Percentiles rank a stretch among this genome's conserved stretches.
phyloP scores from a whole-genome alignment of 2,888 invertebrate species.

The Deilephila porcellus region DNA sequence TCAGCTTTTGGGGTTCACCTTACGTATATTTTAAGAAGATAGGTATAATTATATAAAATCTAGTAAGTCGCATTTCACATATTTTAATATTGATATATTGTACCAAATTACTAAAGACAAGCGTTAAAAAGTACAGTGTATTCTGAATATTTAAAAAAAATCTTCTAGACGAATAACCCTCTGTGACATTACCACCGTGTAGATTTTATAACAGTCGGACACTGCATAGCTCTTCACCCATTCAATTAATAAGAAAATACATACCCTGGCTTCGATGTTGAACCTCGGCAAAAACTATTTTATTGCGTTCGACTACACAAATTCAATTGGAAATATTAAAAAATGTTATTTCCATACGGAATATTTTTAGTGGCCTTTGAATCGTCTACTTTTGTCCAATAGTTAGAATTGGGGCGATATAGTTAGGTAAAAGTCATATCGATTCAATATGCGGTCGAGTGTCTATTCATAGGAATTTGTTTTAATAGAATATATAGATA shows the following conservation, averaged over 20 bases:
- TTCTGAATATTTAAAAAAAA: not conserved
- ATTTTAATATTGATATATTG: too few species aligned
- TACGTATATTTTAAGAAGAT: too few species aligned
- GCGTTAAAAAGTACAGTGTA: too few species aligned
- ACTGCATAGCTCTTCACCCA: conserved; percentile 56
- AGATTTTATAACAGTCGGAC: conserved; percentile 56
- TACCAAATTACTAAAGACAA: too few species aligned
- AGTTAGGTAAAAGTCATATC: not conserved
- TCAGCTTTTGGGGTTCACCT: too few species aligned
- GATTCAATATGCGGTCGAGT: not conserved
- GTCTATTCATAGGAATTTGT: not conserved
- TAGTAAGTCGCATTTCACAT: too few species aligned
- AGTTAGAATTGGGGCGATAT: not conserved
- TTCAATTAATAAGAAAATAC: conserved; percentile 63
- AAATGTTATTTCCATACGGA: conserved; percentile 9
- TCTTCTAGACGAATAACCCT: conserved; percentile 37
- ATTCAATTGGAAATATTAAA: conserved; percentile 38
- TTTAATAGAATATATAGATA: not conserved
- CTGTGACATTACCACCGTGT: conserved; percentile 40
- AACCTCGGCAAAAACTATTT: conserved; percentile 41
- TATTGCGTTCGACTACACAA: conserved; percentile 47
- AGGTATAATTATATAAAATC: too few species aligned
- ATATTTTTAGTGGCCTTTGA: conserved; percentile 21
- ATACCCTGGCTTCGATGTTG: conserved; percentile 43
- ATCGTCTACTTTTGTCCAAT: not conserved